phyloP scores from a whole-genome alignment of 2,888 invertebrate genomes.

The Drosophila siamana region DNA sequence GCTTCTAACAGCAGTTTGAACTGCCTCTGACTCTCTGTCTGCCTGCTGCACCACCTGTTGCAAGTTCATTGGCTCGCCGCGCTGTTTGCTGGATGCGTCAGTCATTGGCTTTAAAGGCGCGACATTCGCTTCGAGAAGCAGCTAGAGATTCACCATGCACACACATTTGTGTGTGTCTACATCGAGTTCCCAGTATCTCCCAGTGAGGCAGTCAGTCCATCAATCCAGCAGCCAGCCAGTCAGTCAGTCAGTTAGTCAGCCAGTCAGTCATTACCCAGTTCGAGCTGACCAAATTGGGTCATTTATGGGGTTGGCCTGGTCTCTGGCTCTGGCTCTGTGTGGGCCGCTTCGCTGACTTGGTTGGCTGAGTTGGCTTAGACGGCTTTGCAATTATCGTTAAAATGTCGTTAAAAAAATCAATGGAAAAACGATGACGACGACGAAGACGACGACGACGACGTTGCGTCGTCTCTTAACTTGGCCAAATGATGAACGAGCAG shows the following conservation, averaged over 20 bases:
- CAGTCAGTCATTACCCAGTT: conserved; percentile 22
- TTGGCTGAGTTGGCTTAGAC: conserved; percentile 59
- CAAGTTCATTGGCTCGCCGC: conserved; percentile 55
- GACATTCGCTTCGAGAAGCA: conserved; percentile 43
- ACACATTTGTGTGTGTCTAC: no score
- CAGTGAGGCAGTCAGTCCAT: not conserved
- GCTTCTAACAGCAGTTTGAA: no score
- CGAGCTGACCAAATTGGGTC: conserved; percentile 78
- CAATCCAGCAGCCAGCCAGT: not conserved
- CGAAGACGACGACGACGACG: conserved; percentile 24
- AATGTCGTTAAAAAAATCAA: conserved; percentile 70
- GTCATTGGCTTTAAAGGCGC: conserved; percentile 63
- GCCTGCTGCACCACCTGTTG: no score
- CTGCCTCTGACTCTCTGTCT: no score
- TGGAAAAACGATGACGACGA: conserved; percentile 68
- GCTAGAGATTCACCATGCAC: conserved; percentile 41
- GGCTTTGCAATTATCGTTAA: conserved; percentile 75
- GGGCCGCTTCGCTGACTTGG: conserved; percentile 46
- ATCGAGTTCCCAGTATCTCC: conserved; percentile 20
- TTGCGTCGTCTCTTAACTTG: conserved; percentile 42
- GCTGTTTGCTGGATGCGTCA: conserved; percentile 36
- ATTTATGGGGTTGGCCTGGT: conserved; percentile 70
- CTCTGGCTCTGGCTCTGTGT: conserved; percentile 40
- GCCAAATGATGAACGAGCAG: conserved; percentile 56
- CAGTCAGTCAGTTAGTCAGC: conserved; percentile 1